Base-by-base conservation (phyloP, 1,140 invertebrate species). In the Lucilia sericata region DNA sequence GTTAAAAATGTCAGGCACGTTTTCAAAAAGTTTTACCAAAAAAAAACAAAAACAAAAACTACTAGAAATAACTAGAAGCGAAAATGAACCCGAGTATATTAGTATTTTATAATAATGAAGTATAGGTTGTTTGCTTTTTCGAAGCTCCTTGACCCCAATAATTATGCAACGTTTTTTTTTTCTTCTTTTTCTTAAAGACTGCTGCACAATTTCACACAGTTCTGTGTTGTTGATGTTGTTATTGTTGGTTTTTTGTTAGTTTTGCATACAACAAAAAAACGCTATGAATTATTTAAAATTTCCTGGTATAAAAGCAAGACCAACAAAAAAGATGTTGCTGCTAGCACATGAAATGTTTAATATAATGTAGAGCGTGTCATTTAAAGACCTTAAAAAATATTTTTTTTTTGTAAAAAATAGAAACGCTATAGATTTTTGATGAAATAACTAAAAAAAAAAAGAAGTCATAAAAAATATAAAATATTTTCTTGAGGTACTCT, bases 141-240 rank as follows among this genome's bases (percentile, higher is more conserved):
- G 42, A 75, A 75, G 74, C 74, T 75, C 74, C 74, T 75, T 75
- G 74, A 75, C 74, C 74, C 74, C 74, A 75, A 75, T 75, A 75
- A 75, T 75, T 75, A 75, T 75, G 74, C 74, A 75, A 75, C 4
- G 30, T 13, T 55, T 55, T 42, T 42, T 55, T 55, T 55, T 55
- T 17, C 3, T 30, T 30, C 25, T 30, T 30, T 30, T 30, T 30
- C 8, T 55, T 42, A 7, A 55, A 55, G 51, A 55, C 51, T 25
- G 70, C 25, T 74, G 70, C n/a, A 25, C 12, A 30, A 21, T 25
- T 25, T 74, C 21, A 14, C 74, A 75, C 10, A 34, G 51, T 55
- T 55, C 14, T 17, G 0, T 55, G 12, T 12, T 55, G 42, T 42
- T 0, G 5, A 2, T 8, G 2, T 7, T 55, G 42, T 42, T 0